Conservation (phyloP, 2,888 invertebrate species). For the Ametastegia equiseti region DNA sequence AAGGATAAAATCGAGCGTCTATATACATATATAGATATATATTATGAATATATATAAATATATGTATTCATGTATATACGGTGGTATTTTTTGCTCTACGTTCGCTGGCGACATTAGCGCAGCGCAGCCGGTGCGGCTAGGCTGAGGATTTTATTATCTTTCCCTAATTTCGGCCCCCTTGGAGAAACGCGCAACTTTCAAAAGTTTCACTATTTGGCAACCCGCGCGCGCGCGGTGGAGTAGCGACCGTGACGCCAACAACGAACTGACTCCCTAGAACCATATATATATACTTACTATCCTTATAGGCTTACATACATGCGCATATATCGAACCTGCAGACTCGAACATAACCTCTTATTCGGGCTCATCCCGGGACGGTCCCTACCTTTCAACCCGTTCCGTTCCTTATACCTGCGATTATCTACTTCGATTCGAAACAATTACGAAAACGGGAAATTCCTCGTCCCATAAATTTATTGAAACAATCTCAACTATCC, state of each 20-base stretch:
- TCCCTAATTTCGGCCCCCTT: constrained; percentile 35
- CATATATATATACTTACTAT: neutral
- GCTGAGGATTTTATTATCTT: constrained; percentile 37
- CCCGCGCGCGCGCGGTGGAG: constrained; percentile 1
- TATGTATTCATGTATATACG: neutral
- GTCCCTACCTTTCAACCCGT: neutral
- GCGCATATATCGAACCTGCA: neutral
- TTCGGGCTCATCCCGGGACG: neutral
- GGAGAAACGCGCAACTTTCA: constrained; percentile 42
- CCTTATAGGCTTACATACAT: too few relatives aligned
- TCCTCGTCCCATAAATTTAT: too few relatives aligned
- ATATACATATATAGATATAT: neutral
- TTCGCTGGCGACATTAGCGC: constrained; percentile 12
- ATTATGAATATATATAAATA: neutral
- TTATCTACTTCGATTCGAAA: too few relatives aligned
- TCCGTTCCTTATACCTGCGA: too few relatives aligned
- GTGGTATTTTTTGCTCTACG: neutral
- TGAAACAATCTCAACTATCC: too few relatives aligned
- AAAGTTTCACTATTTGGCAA: constrained; percentile 48
- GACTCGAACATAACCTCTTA: neutral
- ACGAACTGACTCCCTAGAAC: constrained; percentile 24
- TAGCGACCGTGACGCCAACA: constrained; percentile 41
- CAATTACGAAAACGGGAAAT: too few relatives aligned
- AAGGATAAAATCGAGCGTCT: neutral
- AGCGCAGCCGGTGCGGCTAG: too few relatives aligned